These are phyloP conservation scores for Chaunax sp. DNA, from an alignment of 2,797 vertebrate species.

Conservation along the genomic window DNA sequence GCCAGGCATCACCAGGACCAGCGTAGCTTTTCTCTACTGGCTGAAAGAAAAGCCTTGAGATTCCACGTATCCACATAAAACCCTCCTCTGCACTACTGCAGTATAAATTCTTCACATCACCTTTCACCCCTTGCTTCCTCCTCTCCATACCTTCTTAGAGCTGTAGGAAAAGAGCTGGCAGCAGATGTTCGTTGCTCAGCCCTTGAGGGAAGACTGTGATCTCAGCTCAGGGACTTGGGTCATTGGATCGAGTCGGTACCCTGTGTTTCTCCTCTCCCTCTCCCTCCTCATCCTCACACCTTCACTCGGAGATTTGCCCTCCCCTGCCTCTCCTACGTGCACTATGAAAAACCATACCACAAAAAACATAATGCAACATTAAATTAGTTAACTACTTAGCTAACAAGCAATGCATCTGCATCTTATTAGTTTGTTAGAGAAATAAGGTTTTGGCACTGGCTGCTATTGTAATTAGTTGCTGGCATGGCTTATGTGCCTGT, in stretches of 20 bases:
- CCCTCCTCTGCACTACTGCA: constrained; percentile 26
- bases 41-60: constrained; percentile 31
- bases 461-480: constrained; percentile 12
- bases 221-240: constrained; percentile 70
- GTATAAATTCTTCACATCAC: constrained; percentile 16
- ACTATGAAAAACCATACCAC: constrained; percentile 57
- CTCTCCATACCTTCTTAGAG: constrained; percentile 36
- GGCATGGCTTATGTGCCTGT: constrained; percentile 1
- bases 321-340: constrained; percentile 32
- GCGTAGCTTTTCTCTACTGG: constrained; percentile 12
- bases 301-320: constrained; percentile 8
- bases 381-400: constrained; percentile 13
- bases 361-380: constrained; percentile 35
- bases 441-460: not conserved
- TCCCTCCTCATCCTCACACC: constrained; percentile 26
- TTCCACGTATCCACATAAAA: constrained; percentile 27
- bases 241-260: constrained; percentile 52
- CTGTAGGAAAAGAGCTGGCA: constrained; percentile 49
- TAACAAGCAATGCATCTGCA: constrained; percentile 2
- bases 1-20: not conserved
- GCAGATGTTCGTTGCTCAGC: constrained; percentile 46
- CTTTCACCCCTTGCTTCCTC: constrained; percentile 47
- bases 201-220: constrained; percentile 63
- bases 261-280: constrained; percentile 39
- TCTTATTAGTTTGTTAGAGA: not conserved